Conservation (phyloP, 1,140 invertebrate species). For the Hirudo medicinalis region DNA sequence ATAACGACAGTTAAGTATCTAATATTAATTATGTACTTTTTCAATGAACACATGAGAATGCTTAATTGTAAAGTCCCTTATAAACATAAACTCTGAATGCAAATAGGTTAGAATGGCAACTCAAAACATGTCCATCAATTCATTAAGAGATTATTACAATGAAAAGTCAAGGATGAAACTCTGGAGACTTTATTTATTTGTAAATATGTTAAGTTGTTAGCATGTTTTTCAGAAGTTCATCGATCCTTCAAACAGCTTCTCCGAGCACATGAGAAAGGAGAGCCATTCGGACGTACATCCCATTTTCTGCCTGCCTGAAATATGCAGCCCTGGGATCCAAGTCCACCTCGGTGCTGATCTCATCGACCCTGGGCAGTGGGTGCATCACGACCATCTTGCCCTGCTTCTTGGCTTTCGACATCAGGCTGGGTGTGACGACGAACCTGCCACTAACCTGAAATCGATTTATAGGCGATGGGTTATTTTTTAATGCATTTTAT, state of each 20-base stretch:
- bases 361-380: slow-evolving; percentile 81
- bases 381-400: slow-evolving; percentile 83
- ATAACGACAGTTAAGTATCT: too few species aligned
- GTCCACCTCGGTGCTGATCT: slow-evolving; percentile 86
- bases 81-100: too few species aligned
- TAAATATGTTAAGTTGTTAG: too few species aligned
- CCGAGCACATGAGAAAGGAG: slow-evolving; percentile 73
- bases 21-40: too few species aligned
- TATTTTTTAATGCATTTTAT: background rate
- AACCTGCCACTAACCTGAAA: slow-evolving; percentile 67
- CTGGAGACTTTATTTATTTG: too few species aligned
- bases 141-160: too few species aligned
- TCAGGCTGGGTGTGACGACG: slow-evolving; percentile 80
- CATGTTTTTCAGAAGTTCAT: too few species aligned
- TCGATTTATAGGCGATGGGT: slow-evolving; percentile 20
- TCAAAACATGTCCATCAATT: too few species aligned
- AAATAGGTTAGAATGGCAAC: too few species aligned
- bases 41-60: too few species aligned
- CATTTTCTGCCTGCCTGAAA: slow-evolving; percentile 92
- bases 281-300: slow-evolving; percentile 96
- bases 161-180: too few species aligned
- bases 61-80: too few species aligned
- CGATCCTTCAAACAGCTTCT: slow-evolving; percentile 25
- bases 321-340: slow-evolving; percentile 90
- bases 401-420: slow-evolving; percentile 73